Base-by-base conservation (phyloP, 2,888 invertebrate genomes). In the Lacanobia wlatinum region DNA sequence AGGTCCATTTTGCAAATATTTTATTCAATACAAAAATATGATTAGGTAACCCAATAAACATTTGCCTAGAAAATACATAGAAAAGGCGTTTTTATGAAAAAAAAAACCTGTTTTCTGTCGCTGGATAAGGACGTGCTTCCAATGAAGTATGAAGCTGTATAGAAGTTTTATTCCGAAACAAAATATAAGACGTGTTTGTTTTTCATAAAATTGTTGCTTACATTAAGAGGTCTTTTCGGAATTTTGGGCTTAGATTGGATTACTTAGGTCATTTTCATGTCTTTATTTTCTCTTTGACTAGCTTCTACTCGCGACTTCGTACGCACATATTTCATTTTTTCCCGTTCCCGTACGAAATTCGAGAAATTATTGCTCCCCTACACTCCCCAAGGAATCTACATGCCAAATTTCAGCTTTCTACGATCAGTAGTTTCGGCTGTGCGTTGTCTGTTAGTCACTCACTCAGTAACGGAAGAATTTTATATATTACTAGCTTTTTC, bases 21-120 rank as follows among this genome's bases (percentile, higher is more conserved):
- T 69, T 72, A 70, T 78, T 78, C 63, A 73, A 64, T 73, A 79
- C 63, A 73, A 50, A 80, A 83, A 83, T 83, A 70, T 79, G 73
- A 73, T 83, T 70, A 83, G 60, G 23, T 61, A 79, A 70, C 60
- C 60, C 70, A 78, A 83, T 73, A 80, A 83, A 78, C 18, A 64
- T 73, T 78, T 78, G 66, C 83, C 78, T 78, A 78, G 48, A 79
- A 73, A 79, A 78, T 78, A 60, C 12, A 64, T 78, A 66, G 73
- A 67, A 73, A 53, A 64, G 28, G 50, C 40, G 28, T 50, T 61
- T n/a, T 78, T 53, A 38, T 66, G 55, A 67, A 67, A 56, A 80
- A 71, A 63, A 68, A 65, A 65, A 38, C 8, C 8, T 61, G 65
- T 78, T 78, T 68, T 68, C 65, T 65, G 61, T 78, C 66, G 64